These are phyloP conservation scores for Chiroxiphia lanceolata DNA, from an alignment of 2,797 vertebrate genomes.

Conservation along the genomic window DNA sequence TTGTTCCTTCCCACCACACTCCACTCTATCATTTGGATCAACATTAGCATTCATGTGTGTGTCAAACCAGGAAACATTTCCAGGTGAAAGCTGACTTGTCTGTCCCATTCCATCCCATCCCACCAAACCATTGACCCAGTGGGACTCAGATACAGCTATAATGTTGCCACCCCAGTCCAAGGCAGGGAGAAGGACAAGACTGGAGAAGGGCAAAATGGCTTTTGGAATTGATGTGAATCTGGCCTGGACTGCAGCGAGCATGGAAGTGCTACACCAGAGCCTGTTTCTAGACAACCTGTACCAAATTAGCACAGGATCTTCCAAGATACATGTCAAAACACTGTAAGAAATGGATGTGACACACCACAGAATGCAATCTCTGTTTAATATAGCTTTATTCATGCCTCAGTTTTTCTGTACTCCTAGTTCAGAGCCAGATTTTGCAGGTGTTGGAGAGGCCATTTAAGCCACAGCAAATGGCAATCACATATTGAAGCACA, in stretches of 20 bases:
- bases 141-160: neutral
- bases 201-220: neutral
- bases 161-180: neutral
- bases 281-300: neutral
- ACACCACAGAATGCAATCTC: neutral
- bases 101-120: neutral
- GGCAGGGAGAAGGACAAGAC: neutral
- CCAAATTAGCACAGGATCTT: neutral
- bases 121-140: neutral
- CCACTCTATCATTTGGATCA: neutral
- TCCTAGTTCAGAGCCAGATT: neutral
- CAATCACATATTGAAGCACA: neutral
- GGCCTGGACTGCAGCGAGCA: neutral
- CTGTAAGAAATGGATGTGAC: neutral
- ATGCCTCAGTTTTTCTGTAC: neutral
- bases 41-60: neutral
- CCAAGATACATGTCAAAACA: neutral
- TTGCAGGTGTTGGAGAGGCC: neutral
- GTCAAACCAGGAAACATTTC: neutral
- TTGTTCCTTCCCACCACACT: neutral
- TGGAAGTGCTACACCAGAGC: rapidly evolving
- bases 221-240: neutral
- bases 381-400: neutral
- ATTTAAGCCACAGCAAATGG: neutral
- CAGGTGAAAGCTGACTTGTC: neutral